phyloP scores from a whole-genome alignment of 2,797 vertebrate genomes.

The Lindbergichthys nudifrons region DNA sequence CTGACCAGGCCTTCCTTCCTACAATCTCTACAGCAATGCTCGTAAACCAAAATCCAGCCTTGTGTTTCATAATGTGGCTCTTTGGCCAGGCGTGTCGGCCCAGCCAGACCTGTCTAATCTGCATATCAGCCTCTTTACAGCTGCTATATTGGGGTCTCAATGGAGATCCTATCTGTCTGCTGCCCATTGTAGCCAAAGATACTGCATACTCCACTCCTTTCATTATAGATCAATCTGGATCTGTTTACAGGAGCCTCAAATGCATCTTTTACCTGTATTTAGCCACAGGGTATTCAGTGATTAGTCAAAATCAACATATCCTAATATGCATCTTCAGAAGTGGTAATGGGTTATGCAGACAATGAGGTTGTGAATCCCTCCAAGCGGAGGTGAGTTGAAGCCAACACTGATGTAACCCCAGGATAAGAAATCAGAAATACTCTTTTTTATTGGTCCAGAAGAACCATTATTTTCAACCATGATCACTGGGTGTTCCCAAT shows the following conservation, averaged over 20 bases:
- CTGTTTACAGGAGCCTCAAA: conserved; percentile 37
- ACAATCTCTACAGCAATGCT: conserved; percentile 1
- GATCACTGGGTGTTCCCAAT: conserved; percentile 10
- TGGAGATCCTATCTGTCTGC: conserved; percentile 50
- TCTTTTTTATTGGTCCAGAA: too few species aligned
- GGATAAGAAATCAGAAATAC: too few species aligned
- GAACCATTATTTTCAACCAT: background rate
- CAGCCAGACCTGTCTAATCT: conserved; percentile 30
- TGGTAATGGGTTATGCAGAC: conserved; percentile 18
- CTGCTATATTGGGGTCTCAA: conserved; percentile 17
- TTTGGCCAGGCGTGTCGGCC: conserved; percentile 35
- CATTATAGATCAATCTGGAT: conserved; percentile 39
- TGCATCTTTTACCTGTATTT: conserved; percentile 2
- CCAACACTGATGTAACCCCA: too few species aligned
- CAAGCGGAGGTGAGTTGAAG: conserved; percentile 7
- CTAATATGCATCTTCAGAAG: conserved; percentile 36
- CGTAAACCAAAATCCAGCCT: conserved; percentile 21
- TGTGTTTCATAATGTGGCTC: conserved; percentile 33
- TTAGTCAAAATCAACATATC: conserved; percentile 36
- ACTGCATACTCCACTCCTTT: conserved; percentile 49
- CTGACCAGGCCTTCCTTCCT: conserved; percentile 27
- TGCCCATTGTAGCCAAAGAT: conserved; percentile 34
- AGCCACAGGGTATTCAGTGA: conserved; percentile 23
- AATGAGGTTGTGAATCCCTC: conserved; percentile 19
- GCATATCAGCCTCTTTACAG: conserved; percentile 59